Evolutionary conservation across 1,140 invertebrate species (phyloP).

Genomic region (Leptinotarsa defecta): DNA sequence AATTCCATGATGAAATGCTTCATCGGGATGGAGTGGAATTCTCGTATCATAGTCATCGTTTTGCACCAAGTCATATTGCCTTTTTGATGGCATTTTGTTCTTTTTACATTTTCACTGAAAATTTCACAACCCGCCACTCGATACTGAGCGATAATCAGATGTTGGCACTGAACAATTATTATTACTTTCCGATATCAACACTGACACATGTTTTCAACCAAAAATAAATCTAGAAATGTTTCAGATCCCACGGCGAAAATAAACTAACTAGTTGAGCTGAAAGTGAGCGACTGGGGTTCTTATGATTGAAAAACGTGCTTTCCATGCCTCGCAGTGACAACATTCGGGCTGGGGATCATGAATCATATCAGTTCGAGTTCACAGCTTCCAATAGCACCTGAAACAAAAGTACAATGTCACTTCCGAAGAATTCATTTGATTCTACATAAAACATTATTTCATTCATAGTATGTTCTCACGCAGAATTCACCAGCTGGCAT

Average conservation of each 20-base stretch:
- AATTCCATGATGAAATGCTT: slow-evolving; percentile 96
- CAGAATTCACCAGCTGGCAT: no score
- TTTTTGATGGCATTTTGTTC: slow-evolving; percentile 79
- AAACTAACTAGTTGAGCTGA: slow-evolving; percentile 21
- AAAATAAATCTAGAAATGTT: slow-evolving; percentile 27
- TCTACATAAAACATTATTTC: not conserved
- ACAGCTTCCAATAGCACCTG: slow-evolving; percentile 15
- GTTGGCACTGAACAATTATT: slow-evolving; percentile 20
- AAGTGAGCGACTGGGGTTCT: slow-evolving; percentile 12
- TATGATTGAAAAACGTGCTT: not conserved
- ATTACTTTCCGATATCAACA: slow-evolving; percentile 21
- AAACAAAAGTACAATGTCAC: slow-evolving; percentile 11
- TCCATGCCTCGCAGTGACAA: slow-evolving; percentile 12
- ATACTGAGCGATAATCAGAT: slow-evolving; percentile 21
- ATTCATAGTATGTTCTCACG: no score
- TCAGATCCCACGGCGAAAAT: slow-evolving; percentile 26
- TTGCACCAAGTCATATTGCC: slow-evolving; percentile 90
- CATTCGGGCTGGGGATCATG: slow-evolving; percentile 12
- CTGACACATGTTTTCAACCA: slow-evolving; percentile 27
- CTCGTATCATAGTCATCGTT: slow-evolving; percentile 94
- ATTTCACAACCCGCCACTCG: slow-evolving; percentile 12
- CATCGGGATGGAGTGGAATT: slow-evolving; percentile 92
- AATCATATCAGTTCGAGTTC: slow-evolving; percentile 8
- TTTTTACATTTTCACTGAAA: slow-evolving; percentile 25
- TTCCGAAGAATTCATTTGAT: not conserved